phyloP scores from a whole-genome alignment of 2,888 invertebrate species.

The Mongoloraphidia duomilia region DNA sequence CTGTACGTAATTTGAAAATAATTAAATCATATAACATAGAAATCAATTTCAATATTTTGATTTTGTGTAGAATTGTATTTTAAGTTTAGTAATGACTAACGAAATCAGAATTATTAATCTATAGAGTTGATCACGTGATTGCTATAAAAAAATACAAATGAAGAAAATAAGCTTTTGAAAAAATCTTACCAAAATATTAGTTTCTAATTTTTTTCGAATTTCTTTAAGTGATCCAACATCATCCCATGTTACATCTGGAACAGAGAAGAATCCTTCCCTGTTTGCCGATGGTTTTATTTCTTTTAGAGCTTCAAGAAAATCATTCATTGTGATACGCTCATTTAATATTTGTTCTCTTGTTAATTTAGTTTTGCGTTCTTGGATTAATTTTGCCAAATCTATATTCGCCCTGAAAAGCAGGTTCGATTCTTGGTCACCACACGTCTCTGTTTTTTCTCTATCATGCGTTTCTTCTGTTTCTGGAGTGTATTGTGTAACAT shows the following conservation, averaged over 20 bases:
- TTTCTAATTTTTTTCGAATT: constrained; percentile 77
- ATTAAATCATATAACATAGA: too few relatives aligned
- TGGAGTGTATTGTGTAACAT: too few relatives aligned
- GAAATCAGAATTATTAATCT: constrained; percentile 1
- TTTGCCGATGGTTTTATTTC: constrained; percentile 85
- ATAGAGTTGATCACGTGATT: not conserved
- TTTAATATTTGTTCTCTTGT: constrained; percentile 44
- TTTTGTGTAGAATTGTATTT: too few relatives aligned
- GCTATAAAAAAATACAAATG: not conserved
- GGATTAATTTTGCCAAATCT: too few relatives aligned
- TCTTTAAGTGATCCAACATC: constrained; percentile 86
- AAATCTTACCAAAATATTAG: constrained; percentile 62
- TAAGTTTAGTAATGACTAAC: too few relatives aligned
- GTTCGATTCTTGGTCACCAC: too few relatives aligned
- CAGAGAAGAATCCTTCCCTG: constrained; percentile 92
- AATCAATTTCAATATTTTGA: too few relatives aligned
- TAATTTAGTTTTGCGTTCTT: constrained; percentile 32
- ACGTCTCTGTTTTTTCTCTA: too few relatives aligned
- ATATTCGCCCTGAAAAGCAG: too few relatives aligned
- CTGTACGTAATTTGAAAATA: too few relatives aligned
- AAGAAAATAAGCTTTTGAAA: not conserved
- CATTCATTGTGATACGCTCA: constrained; percentile 55
- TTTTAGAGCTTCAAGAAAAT: constrained; percentile 65
- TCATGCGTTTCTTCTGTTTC: too few relatives aligned
- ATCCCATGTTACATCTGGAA: constrained; percentile 94